Conservation (phyloP, 2,797 vertebrate species). For the Heteromormyrus szaboi region DNA sequence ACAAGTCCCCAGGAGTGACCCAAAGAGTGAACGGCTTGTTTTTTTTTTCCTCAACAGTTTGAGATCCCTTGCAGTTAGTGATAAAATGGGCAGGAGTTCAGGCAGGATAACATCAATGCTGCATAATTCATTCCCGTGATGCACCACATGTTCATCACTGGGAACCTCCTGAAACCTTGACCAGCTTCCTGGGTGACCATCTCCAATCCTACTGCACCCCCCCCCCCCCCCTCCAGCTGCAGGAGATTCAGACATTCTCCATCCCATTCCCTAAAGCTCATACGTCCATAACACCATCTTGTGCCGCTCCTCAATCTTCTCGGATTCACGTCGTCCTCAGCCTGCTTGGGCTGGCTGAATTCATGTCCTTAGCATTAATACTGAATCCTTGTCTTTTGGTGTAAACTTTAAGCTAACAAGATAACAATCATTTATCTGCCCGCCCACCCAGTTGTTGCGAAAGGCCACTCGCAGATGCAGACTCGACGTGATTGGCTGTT, state of each 20-base stretch:
- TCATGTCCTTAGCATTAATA: not conserved
- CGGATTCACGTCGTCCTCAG: not conserved
- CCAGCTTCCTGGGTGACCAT: not conserved
- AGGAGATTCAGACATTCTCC: not conserved
- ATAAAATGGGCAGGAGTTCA: not conserved
- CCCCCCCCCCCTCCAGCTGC: not conserved
- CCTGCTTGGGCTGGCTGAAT: not conserved
- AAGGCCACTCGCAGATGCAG: not conserved
- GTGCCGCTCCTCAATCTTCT: not conserved
- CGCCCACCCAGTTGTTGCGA: not conserved
- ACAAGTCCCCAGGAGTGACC: conserved; percentile 14
- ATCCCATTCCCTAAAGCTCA: not conserved
- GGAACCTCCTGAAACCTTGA: not conserved
- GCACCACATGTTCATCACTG: not conserved
- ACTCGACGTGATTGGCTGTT: not conserved
- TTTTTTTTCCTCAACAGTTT: not conserved
- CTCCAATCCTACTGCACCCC: not conserved
- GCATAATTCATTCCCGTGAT: not conserved
- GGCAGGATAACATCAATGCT: not conserved
- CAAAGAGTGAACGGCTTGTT: not conserved
- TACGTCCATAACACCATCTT: not conserved
- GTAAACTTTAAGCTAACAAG: not conserved
- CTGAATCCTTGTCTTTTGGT: not conserved
- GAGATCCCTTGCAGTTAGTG: not conserved
- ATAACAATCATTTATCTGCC: not conserved